These are phyloP conservation scores for Tangara arthus DNA, from an alignment of 2,797 vertebrate species.

Conservation along the genomic window DNA sequence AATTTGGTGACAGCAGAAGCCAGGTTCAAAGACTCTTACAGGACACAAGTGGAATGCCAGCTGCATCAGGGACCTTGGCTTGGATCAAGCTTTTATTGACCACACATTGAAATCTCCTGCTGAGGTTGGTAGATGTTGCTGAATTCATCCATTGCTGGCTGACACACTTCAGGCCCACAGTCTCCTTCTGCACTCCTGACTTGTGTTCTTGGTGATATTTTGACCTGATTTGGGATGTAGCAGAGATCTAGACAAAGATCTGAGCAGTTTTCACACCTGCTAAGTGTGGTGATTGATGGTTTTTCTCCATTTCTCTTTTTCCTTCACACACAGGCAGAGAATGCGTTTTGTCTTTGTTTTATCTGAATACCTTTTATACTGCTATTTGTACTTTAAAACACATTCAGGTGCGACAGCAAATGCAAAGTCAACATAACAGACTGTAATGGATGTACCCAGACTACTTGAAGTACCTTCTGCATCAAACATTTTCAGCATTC, in stretches of 20 bases:
- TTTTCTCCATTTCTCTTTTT: background rate
- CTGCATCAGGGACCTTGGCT: background rate
- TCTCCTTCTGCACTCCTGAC: background rate
- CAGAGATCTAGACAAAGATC: background rate
- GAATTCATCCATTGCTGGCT: background rate
- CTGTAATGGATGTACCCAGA: background rate
- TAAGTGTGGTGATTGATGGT: background rate
- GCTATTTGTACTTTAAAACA: background rate
- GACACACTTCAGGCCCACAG: background rate
- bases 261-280: background rate
- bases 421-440: background rate
- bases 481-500: background rate
- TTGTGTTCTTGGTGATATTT: background rate
- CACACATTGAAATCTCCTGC: background rate
- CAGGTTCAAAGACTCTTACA: background rate
- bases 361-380: background rate
- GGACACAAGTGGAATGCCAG: background rate
- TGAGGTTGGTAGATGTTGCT: background rate
- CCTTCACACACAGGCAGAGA: background rate
- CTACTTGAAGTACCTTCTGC: background rate
- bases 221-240: background rate
- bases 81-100: background rate
- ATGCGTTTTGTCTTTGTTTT: background rate
- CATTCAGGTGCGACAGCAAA: background rate
- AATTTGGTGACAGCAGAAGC: background rate